Conservation (phyloP, 2,113 vertebrate species). For the Perca fluviatilis region DNA sequence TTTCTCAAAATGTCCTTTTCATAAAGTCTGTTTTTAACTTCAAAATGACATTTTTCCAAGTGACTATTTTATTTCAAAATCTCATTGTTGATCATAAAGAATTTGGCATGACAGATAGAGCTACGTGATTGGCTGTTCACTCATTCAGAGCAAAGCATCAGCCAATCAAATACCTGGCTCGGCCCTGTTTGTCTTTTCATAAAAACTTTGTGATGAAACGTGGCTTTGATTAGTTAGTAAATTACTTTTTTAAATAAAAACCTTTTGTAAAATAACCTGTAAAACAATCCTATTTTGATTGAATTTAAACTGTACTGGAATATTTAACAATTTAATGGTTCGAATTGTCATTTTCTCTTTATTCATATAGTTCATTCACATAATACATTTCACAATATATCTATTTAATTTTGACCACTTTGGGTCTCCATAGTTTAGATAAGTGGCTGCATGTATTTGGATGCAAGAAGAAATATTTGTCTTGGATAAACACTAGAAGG, state of each 20-base stretch:
- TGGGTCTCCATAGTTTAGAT: neutral
- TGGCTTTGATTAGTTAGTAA: neutral
- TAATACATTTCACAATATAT: neutral
- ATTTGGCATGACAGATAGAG: neutral
- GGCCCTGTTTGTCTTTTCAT: neutral
- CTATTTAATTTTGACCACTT: neutral
- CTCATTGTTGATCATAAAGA: neutral
- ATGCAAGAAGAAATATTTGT: neutral
- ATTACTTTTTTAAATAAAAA: neutral
- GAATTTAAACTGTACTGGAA: no score
- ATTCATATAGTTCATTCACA: neutral
- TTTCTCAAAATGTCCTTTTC: neutral
- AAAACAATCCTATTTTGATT: no score
- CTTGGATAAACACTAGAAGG: neutral
- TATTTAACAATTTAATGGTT: neutral
- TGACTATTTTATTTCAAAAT: neutral
- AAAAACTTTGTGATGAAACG: neutral
- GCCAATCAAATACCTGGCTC: neutral
- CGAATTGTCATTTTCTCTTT: neutral
- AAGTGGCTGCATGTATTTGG: neutral
- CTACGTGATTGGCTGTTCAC: neutral
- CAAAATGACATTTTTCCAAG: neutral
- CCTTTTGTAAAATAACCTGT: neutral
- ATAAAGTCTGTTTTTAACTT: neutral
- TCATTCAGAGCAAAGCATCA: slow-evolving; percentile 6